Base-by-base conservation (phyloP, 2,797 vertebrate species). In the Chaenodraco wilsoni region DNA sequence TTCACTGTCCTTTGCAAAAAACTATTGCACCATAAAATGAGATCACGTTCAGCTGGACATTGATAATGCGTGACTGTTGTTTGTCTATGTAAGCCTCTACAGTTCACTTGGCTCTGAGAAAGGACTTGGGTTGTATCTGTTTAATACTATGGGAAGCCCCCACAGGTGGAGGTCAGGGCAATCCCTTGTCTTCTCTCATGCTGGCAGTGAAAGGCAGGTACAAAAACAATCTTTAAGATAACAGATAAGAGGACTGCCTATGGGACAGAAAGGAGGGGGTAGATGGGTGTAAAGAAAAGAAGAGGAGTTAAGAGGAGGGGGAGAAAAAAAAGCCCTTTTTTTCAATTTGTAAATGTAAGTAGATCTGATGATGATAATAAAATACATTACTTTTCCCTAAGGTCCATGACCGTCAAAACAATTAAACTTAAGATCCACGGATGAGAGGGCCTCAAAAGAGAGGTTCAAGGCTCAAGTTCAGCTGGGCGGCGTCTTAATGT, bases 381-480 rank as follows among this genome's bases (percentile, higher is more conserved):
- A 92, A 92, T 63, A 78, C 89, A 95, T 95, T 93, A 94, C 91
- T 94, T 95, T 93, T 85, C 82, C 87, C 94, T 78, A 86, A 89
- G 88, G 86, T 84, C 87, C 89, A 90, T 89, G 92, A 90, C 91
- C 88, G 93, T 96, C 95, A 96, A 91, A 95, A 90, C 92, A 94
- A 96, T 96, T 95, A 95, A 91, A 91, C 88, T 96, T 95, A 95
- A 75, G 90, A 88, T 74, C 71, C 78, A 81, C 57, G 57, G 94
- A 96, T 83, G 92, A 93, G 88, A 90, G 86, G 81, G 83, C 82
- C 92, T 86, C 76, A 87, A 81, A 82, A 74, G 87, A 89, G 52
- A 82, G 76, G 79, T 88, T 83, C 78, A 86, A 79, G 73, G 79
- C 78, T 89, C 90, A 89, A 90, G 91, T 92, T 84, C 79, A 87